A percentile compares a stretch with the other conserved stretches of the same genome.
Conservation (phyloP, 2,797 vertebrate species). For the Hirundo rustica region DNA sequence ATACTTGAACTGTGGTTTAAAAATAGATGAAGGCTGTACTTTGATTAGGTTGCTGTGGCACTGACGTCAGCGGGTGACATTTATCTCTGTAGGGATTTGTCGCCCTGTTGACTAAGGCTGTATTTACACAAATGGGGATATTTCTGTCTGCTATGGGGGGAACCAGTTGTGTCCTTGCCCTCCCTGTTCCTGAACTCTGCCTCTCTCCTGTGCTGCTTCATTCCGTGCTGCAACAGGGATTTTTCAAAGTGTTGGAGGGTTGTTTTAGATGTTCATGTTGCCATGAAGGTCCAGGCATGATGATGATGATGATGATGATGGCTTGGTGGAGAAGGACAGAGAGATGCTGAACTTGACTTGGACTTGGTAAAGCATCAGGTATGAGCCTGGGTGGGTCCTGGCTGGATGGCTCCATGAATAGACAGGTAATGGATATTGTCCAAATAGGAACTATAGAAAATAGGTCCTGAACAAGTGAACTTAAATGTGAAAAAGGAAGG, state of each 20-base stretch:
- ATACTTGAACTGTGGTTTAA: conserved; percentile 35
- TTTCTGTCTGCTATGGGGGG: conserved; percentile 35
- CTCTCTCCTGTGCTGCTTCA: neutral
- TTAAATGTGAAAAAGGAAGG: neutral
- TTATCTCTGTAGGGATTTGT: conserved; percentile 56
- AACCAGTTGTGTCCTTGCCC: neutral
- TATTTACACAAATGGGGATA: conserved; percentile 66
- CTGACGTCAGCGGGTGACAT: conserved; percentile 63
- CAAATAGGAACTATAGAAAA: neutral
- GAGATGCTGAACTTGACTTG: neutral
- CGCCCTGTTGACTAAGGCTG: conserved; percentile 60
- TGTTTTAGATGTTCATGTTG: neutral
- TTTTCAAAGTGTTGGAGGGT: neutral
- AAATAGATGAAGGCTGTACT: conserved; percentile 65
- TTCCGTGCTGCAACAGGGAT: rapidly evolving
- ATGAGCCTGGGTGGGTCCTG: neutral
- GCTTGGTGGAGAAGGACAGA: neutral
- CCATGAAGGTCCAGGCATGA: neutral
- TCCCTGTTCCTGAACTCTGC: neutral
- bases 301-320: neutral
- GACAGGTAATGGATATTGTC: neutral
- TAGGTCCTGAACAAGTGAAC: neutral
- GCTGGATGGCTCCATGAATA: neutral
- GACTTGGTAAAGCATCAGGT: neutral
- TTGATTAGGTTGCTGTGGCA: conserved; percentile 60